Percentiles rank a stretch among this genome's conserved stretches.
Evolutionary conservation across 2,888 invertebrate genomes (phyloP).

Genomic region (Clusia tigrina): DNA sequence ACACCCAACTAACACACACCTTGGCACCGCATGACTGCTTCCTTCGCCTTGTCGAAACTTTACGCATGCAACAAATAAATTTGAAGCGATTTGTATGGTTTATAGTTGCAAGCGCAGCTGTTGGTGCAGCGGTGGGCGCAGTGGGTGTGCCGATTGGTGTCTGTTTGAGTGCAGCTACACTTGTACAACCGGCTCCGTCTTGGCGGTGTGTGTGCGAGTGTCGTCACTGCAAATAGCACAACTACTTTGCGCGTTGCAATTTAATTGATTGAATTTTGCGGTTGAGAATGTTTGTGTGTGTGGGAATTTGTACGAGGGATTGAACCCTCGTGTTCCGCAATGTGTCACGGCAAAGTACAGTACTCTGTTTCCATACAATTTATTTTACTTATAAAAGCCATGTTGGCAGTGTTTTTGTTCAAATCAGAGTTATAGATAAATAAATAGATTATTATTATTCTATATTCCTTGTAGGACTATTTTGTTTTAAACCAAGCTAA

Average conservation of each 20-base stretch:
- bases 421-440: no score
- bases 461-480: no score
- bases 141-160: no score
- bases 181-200: neutral
- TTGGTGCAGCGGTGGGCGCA: no score
- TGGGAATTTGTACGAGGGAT: no score
- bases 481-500: no score
- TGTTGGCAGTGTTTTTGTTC: no score
- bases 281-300: slow-evolving; percentile 21
- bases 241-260: slow-evolving; percentile 21
- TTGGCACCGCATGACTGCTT: neutral
- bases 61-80: slow-evolving; percentile 43
- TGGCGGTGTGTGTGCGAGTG: neutral
- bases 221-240: slow-evolving; percentile 14
- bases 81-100: slow-evolving; percentile 49
- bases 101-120: slow-evolving; percentile 29
- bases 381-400: no score
- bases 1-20: no score
- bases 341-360: no score
- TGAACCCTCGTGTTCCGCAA: no score
- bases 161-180: neutral
- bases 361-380: neutral
- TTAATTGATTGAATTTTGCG: slow-evolving; percentile 29
- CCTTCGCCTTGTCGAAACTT: slow-evolving; percentile 16
- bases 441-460: no score